Evolutionary conservation across 2,797 vertebrate genomes (phyloP), one percentile per base, ranked within the genome.

Genomic region (Sylvilagus floridanus): DNA sequence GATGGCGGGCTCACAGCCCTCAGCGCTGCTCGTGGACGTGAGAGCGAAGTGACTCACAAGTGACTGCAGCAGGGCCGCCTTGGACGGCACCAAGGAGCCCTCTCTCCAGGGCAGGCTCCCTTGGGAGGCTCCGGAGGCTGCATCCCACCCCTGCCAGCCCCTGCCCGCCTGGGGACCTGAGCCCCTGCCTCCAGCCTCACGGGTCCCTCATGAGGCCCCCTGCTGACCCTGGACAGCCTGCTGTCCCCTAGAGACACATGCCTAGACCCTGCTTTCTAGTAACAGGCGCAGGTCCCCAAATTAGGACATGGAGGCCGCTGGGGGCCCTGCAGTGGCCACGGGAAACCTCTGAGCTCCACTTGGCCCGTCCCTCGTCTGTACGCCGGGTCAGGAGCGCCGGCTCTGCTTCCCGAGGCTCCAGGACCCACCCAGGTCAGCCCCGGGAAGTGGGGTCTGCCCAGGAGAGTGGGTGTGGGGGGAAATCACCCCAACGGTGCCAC

Each of bases 181-280:
- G 2, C 10, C 72, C n/a, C 37, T 3, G 9, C n/a, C 11, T 17
- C 0, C 1, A 9, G 26, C 32, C 16, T 32, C 37, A 1, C 1
- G 0, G 42, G 42, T 42, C 42, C 42, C 42, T 7, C 42, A 42
- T 9, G 42, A 42, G 42, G 8, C 42, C 42, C 42, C 42, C 42
- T 42, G 42, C 28, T 21, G 4, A 28, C 11, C 37, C 47, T 52
- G 13, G 13, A 4, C 2, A 19, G 21, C 16, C 16, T 17, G 16
- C 28, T 9, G 66, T 2, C 21, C 16, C 22, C 7, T 7, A 52
- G 54, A 10, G 4, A 4, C 50, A 22, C 4, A 47, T 8, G 63
- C 66, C 68, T 30, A 62, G 82, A n/a, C 4, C 32, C 47, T 21
- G 26, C 50, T 60, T 50, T 54, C 54, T 35, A 28, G 10, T 7